A percentile compares a stretch with the other conserved stretches of the same genome.
Conservation (phyloP, 1,140 invertebrate genomes). For the Hydropsyche tenuis region DNA sequence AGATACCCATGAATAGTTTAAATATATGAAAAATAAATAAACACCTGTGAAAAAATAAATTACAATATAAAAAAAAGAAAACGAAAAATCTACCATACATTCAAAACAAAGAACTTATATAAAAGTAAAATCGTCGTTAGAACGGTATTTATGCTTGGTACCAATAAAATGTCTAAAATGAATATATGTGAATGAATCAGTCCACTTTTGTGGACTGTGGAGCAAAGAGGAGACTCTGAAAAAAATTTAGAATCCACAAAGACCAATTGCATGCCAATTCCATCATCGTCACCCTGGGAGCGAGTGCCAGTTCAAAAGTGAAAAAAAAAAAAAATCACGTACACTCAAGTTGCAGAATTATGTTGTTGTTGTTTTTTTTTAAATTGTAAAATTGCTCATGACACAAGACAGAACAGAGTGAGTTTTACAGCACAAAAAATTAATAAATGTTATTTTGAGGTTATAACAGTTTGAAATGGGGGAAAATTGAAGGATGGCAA, state of each 20-base stretch:
- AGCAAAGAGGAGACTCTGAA: conserved; percentile 89
- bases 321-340: conserved; percentile 27
- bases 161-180: conserved; percentile 51
- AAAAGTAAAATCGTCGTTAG: conserved; percentile 7
- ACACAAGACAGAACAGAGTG: conserved; percentile 38
- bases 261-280: conserved; percentile 62
- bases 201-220: conserved; percentile 49
- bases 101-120: conserved; percentile 9
- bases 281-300: conserved; percentile 60
- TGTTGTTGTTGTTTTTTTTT: background rate
- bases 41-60: conserved; percentile 32
- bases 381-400: conserved; percentile 16
- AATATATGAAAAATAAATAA: conserved; percentile 30
- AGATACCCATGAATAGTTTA: no score
- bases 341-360: background rate
- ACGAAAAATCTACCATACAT: conserved; percentile 30
- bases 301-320: conserved; percentile 58
- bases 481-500: conserved; percentile 39
- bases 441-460: conserved; percentile 32
- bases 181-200: conserved; percentile 43
- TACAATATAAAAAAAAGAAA: conserved; percentile 40
- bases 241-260: conserved; percentile 62
- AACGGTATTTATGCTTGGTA: conserved; percentile 47
- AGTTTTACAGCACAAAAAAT: conserved; percentile 29
- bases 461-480: conserved; percentile 24